Evolutionary conservation across 1,140 invertebrate species (phyloP), one percentile per base, ranked within the genome.

Genomic region (Cydia splendana): DNA sequence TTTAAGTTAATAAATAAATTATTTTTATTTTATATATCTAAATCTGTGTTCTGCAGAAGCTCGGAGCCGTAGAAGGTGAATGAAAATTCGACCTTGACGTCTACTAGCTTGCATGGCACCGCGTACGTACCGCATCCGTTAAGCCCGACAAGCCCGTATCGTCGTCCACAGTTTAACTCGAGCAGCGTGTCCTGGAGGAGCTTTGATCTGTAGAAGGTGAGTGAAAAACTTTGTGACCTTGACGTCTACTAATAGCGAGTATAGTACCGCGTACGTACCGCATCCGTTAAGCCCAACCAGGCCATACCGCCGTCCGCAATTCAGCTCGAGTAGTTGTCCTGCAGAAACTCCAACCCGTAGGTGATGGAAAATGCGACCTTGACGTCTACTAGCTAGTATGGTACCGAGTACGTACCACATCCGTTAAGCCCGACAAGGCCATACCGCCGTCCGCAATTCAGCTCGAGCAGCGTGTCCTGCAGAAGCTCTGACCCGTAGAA

Each of bases 1-100:
- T 24, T 24, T 24, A 24, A 24, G 24, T 24, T 24, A 30, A 30
- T 30, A 30, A 30, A 30, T 30, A 30, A 4, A 4, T 30, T 30
- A 30, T 0, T 30, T 4, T 30, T 30, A 30, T 30, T 30, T 30
- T 30, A 30, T 30, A 30, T 30, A 30, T 2, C n/a, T n/a, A n/a
- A n/a, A n/a, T n/a, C n/a, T n/a, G 99, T 99, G 90, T 99, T 99
- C 87, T 97, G 97, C 71, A 99, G 94, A 77, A 99, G 94, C 94
- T 99, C 99, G 83, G 96, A 91, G 69, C 99, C 99, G 91, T 99
- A 99, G 92, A 99, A 99, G 71, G 98, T 99, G 75, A 99, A 98
- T 45, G 98, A 99, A 86, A 99, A 97, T 75, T 97, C 97, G 85
- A 99, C 98, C 93, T 99, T 99, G 38, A 99, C 95, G 93, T 99